Evolutionary conservation across 2,888 invertebrate species (phyloP).

Genomic region (Herminia tarsipennalis): DNA sequence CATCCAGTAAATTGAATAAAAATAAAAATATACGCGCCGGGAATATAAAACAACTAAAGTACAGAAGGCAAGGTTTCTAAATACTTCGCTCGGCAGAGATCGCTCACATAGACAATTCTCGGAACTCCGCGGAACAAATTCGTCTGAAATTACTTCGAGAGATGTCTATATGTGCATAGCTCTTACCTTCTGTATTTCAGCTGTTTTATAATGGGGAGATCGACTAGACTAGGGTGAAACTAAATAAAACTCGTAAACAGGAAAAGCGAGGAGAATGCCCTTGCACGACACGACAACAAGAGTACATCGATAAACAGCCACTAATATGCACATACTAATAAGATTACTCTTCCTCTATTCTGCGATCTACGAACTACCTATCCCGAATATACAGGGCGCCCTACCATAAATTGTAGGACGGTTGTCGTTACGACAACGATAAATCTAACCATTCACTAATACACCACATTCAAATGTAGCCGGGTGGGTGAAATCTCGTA

Average conservation of each 20-base stretch:
- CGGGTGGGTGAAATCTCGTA: conserved; percentile 44
- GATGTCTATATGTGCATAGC: too few species aligned
- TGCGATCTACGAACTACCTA: conserved; percentile 26
- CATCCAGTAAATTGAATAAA: conserved; percentile 32
- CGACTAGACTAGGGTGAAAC: conserved; percentile 21
- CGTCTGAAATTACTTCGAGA: too few species aligned
- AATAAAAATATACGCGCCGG: conserved; percentile 22
- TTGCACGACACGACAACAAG: conserved; percentile 30
- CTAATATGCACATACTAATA: conserved; percentile 47
- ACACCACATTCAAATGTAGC: conserved; percentile 79
- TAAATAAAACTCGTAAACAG: conserved; percentile 38
- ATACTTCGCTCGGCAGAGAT: too few species aligned
- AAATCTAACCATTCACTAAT: conserved; percentile 80
- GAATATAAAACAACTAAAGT: conserved; percentile 15
- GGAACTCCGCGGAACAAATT: too few species aligned
- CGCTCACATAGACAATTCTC: too few species aligned
- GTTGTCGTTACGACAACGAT: conserved; percentile 66
- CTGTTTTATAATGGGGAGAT: too few species aligned
- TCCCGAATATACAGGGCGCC: conserved; percentile 41
- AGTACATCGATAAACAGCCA: conserved; percentile 44
- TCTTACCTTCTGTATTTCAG: too few species aligned
- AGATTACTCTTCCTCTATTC: conserved; percentile 39
- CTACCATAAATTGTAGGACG: conserved; percentile 67
- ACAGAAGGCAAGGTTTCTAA: too few species aligned
- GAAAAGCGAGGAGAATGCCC: conserved; percentile 26